A percentile compares a stretch with the other conserved stretches of the same genome.
Evolutionary conservation across 2,113 vertebrate species (phyloP).

Genomic region (Tor tambroides): DNA sequence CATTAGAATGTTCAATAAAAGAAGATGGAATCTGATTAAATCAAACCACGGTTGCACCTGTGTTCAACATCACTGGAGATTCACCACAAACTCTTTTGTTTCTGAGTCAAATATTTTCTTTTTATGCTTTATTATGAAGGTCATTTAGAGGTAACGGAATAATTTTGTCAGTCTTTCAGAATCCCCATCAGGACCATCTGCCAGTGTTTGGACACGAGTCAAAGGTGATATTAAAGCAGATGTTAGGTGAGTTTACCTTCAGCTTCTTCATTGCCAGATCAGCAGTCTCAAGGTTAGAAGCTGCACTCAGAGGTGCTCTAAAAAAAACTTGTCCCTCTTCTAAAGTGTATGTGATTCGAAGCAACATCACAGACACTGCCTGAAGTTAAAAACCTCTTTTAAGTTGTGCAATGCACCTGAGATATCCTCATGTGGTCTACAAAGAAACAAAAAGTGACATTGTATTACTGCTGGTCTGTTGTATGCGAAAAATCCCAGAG

Average conservation of each 20-base stretch:
- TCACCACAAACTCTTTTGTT: neutral
- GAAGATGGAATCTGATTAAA: neutral
- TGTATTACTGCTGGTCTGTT: neutral
- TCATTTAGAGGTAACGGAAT: neutral
- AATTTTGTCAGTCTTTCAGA: conserved; percentile 13
- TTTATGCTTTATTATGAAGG: neutral
- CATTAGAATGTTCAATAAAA: conserved; percentile 53
- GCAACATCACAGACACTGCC: neutral
- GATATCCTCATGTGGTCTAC: neutral
- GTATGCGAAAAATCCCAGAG: neutral
- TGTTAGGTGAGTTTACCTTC: conserved; percentile 12
- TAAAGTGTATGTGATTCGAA: conserved; percentile 11
- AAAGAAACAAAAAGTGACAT: conserved; percentile 9
- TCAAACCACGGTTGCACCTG: neutral
- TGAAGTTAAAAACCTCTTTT: neutral
- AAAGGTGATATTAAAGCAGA: neutral
- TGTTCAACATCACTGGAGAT: neutral
- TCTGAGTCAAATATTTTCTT: neutral
- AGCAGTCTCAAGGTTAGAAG: conserved; percentile 7
- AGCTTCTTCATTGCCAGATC: conserved; percentile 29
- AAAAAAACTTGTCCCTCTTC: conserved; percentile 37
- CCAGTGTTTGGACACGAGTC: neutral
- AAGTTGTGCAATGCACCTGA: neutral
- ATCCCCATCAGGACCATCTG: conserved; percentile 34
- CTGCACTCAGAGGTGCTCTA: conserved; percentile 31